phyloP scores from a whole-genome alignment of 1,140 invertebrate species.

The Rhopalosiphum padi region DNA sequence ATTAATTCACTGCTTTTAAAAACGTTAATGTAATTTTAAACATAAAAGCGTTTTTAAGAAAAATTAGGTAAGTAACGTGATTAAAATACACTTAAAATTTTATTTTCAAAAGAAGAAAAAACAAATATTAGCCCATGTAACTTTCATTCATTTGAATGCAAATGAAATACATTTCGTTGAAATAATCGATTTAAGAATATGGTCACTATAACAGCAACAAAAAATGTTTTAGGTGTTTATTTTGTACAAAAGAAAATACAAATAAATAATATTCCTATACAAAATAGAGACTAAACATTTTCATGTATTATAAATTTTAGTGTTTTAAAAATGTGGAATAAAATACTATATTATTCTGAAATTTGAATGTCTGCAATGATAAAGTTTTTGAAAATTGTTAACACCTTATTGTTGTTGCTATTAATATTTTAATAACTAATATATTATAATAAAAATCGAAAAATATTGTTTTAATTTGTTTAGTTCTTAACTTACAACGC shows the following conservation, averaged over 20 bases:
- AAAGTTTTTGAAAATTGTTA: too few relatives aligned
- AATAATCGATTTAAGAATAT: neutral
- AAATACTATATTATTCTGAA: neutral
- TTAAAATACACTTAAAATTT: constrained; percentile 12
- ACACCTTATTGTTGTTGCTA: too few relatives aligned
- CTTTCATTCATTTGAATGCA: neutral
- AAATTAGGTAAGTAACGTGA: constrained; percentile 14
- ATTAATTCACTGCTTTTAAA: constrained; percentile 24
- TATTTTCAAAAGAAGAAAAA: constrained; percentile 6
- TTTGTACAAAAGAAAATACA: neutral
- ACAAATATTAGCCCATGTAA: neutral
- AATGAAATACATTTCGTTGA: neutral
- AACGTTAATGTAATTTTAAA: constrained; percentile 14
- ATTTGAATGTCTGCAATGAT: neutral
- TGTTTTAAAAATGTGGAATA: neutral
- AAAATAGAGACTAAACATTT: neutral
- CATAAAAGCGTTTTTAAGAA: constrained; percentile 16
- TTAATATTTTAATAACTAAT: too few relatives aligned
- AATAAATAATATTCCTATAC: neutral
- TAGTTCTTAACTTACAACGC: too few relatives aligned
- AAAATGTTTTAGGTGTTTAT: neutral
- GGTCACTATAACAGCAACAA: neutral
- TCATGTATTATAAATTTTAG: neutral
- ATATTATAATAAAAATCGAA: too few relatives aligned
- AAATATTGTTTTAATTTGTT: too few relatives aligned